phyloP scores from a whole-genome alignment of 2,113 vertebrate species.

The Poecilia latipinna region DNA sequence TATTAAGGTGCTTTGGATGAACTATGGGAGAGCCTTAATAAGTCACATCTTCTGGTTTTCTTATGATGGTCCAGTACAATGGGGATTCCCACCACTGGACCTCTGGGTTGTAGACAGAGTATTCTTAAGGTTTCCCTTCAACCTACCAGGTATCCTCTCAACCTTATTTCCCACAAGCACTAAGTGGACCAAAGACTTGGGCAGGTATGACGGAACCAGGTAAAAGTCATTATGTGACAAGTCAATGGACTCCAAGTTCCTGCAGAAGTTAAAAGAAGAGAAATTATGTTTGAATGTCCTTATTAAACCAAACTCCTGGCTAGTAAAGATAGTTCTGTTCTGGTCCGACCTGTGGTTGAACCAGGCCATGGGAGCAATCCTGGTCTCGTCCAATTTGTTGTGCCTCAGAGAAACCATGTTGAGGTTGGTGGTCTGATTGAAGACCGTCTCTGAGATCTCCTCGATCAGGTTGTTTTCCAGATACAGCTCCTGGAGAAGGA shows the following conservation, averaged over 20 bases:
- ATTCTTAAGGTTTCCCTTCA: neutral
- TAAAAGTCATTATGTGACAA: slow-evolving; percentile 93
- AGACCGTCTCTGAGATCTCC: slow-evolving; percentile 91
- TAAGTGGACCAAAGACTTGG: slow-evolving; percentile 91
- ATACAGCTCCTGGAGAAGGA: slow-evolving; percentile 87
- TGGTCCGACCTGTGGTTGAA: slow-evolving; percentile 89
- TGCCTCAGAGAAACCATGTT: slow-evolving; percentile 88
- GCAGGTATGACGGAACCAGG: slow-evolving; percentile 93
- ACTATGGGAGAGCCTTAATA: too few relatives aligned
- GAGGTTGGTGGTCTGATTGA: slow-evolving; percentile 89
- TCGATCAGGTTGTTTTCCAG: slow-evolving; percentile 95
- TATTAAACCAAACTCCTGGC: neutral
- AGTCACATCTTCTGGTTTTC: neutral
- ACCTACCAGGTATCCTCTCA: slow-evolving; percentile 87
- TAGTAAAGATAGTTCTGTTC: neutral
- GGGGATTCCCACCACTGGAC: too few relatives aligned
- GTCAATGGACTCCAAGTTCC: slow-evolving; percentile 94
- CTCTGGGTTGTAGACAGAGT: neutral
- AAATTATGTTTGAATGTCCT: neutral
- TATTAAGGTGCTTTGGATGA: too few relatives aligned
- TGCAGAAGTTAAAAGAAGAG: slow-evolving; percentile 53
- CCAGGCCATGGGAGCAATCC: slow-evolving; percentile 93
- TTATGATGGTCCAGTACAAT: neutral
- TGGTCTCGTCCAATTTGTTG: slow-evolving; percentile 91
- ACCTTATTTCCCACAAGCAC: slow-evolving; percentile 93